Conservation (phyloP, 2,113 vertebrate species). For the Apodemus sylvaticus region DNA sequence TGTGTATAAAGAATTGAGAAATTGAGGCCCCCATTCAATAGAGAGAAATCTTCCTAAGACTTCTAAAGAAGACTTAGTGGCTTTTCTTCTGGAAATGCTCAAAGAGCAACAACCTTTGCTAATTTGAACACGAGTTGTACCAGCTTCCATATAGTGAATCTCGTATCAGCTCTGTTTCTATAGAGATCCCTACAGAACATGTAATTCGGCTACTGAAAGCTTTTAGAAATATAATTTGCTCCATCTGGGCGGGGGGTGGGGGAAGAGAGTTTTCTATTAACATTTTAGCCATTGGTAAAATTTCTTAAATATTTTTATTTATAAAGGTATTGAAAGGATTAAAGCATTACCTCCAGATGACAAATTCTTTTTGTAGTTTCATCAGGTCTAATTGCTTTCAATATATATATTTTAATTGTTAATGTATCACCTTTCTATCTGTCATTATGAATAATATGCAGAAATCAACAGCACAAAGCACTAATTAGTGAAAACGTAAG, state of each 20-base stretch:
- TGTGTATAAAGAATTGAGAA: neutral
- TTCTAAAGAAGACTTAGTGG: neutral
- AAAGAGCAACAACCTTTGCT: neutral
- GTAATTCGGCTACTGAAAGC: neutral
- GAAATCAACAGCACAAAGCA: constrained; percentile 61
- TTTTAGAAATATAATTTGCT: neutral
- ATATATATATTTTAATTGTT: constrained; percentile 55
- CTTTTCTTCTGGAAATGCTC: neutral
- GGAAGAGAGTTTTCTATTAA: neutral
- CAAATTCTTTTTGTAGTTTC: neutral
- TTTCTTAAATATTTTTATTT: constrained; percentile 12
- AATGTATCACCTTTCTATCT: constrained; percentile 50
- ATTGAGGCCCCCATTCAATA: neutral
- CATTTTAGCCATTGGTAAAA: neutral
- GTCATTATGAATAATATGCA: constrained; percentile 66
- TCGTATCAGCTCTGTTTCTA: neutral
- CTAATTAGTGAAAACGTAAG: constrained; percentile 81
- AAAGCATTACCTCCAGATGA: neutral
- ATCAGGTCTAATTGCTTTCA: constrained; percentile 38
- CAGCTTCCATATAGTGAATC: neutral
- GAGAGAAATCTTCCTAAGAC: neutral
- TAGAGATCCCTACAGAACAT: neutral
- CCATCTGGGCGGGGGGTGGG: too few species aligned
- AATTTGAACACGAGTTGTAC: neutral
- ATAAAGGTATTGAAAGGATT: constrained; percentile 24